A percentile compares a stretch with the other conserved stretches of the same genome.
Conservation (phyloP, 2,797 vertebrate species). For the Lates japonicus region DNA sequence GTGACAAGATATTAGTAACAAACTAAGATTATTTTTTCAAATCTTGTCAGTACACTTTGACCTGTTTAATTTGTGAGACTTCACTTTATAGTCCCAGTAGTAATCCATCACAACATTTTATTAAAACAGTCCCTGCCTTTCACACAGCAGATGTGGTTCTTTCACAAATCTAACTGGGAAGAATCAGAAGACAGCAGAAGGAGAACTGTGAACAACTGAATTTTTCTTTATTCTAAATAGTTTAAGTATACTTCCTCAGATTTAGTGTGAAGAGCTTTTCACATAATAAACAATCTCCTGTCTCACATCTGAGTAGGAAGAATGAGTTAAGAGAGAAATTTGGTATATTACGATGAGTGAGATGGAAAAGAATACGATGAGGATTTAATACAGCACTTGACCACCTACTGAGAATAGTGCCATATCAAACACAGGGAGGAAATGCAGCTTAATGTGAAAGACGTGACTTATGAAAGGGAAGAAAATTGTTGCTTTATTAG, state of each 20-base stretch:
- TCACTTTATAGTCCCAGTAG: conserved; percentile 6
- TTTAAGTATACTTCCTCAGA: conserved; percentile 31
- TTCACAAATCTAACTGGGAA: conserved; percentile 52
- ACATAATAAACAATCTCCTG: conserved; percentile 50
- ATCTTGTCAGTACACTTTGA: not conserved
- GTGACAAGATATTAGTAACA: conserved; percentile 3
- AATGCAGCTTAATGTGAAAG: conserved; percentile 53
- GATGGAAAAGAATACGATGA: conserved; percentile 46
- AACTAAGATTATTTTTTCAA: not conserved
- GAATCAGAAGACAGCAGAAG: conserved; percentile 32
- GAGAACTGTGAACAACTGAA: conserved; percentile 37
- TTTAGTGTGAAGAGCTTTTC: conserved; percentile 34
- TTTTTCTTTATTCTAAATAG: conserved; percentile 28
- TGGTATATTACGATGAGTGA: conserved; percentile 46
- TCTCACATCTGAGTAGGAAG: conserved; percentile 45
- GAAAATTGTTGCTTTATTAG: conserved; percentile 50
- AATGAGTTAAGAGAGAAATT: conserved; percentile 54
- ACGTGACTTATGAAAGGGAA: conserved; percentile 48
- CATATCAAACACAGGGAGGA: conserved; percentile 48
- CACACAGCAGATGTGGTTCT: conserved; percentile 61
- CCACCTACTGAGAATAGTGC: conserved; percentile 50
- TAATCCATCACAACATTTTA: conserved; percentile 40
- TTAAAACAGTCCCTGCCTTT: conserved; percentile 20
- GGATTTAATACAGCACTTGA: conserved; percentile 52
- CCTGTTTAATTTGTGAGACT: conserved; percentile 10